Base-by-base conservation (phyloP, 2,888 invertebrate species). In the Ethmia dodecea region DNA sequence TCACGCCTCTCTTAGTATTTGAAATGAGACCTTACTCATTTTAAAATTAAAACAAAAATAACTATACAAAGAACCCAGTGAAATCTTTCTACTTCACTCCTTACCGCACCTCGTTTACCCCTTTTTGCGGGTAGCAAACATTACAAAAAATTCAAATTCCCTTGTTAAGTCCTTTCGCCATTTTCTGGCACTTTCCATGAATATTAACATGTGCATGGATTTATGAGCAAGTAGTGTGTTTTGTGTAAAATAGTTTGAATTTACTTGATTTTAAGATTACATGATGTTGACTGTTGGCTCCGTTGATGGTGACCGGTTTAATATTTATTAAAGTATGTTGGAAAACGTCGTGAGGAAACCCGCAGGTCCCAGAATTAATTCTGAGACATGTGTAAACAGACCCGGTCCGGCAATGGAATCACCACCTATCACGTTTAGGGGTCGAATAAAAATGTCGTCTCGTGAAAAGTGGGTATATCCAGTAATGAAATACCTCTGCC, bases 101-200 rank as follows among this genome's bases (percentile, higher is more conserved):
- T 26, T 10, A 10, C 26, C 33, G 6, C 13, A 24, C 43, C 44
- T 37, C 43, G 42, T 36, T 45, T 51, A 35, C 43, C 49, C 50
- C 40, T 45, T 48, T 50, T 38, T 22, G 30, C 31, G 35, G 24
- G 45, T 46, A 48, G 45, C 55, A 54, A 51, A 56, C 52, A 59
- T 66, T 65, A 73, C 72, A 71, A 74, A 68, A 69, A 72, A 72
- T 69, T 75, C 73, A 73, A 75, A 77, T 77, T 69, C 64, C 60
- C 70, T 68, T 65, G 66, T 76, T 73, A 70, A 67, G 59, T 53
- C 57, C 55, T 26, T 11, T 4, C 49, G 49, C 54, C 60, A n/a
- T n/a, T n/a, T 55, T 59, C 47, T 60, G 55, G 52, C 56, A 66
- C 65, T 67, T 64, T 62, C 55, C 48, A 49, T 45, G 70, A 70